These are phyloP conservation scores for Chloroclystis v-ata DNA, from an alignment of 2,888 invertebrate genomes.

Conservation along the genomic window DNA sequence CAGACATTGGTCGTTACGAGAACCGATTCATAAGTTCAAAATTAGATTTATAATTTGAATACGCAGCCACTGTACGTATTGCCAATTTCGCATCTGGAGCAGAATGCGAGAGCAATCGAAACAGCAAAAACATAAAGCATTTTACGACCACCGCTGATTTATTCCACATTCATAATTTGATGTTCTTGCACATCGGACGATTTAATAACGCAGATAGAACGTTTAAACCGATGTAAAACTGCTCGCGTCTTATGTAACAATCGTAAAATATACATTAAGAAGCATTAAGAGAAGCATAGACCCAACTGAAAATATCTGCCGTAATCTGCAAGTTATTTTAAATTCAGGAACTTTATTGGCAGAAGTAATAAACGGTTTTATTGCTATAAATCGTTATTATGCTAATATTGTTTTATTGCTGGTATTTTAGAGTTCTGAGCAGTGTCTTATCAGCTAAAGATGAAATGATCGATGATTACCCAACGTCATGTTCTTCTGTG, in stretches of 20 bases:
- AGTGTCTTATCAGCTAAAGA: constrained; percentile 53
- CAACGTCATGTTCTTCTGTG: constrained; percentile 29
- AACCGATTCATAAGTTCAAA: neutral
- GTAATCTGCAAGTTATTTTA: constrained; percentile 73
- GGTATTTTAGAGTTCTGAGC: constrained; percentile 53
- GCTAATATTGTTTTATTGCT: constrained; percentile 67
- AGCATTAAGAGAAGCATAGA: constrained; percentile 67
- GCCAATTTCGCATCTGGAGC: constrained; percentile 62
- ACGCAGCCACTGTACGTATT: constrained; percentile 47
- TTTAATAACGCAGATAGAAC: constrained; percentile 76
- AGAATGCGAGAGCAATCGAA: constrained; percentile 66
- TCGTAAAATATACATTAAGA: constrained; percentile 77
- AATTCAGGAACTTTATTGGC: constrained; percentile 69
- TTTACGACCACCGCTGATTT: constrained; percentile 76
- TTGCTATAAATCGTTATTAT: constrained; percentile 70
- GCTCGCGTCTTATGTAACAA: constrained; percentile 73
- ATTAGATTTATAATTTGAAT: constrained; percentile 41
- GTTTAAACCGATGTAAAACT: constrained; percentile 72
- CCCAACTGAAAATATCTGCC: constrained; percentile 56
- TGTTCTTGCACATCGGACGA: constrained; percentile 73
- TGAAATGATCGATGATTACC: constrained; percentile 42
- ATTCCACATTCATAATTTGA: constrained; percentile 76
- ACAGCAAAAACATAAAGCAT: constrained; percentile 73
- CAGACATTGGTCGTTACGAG: constrained; percentile 1
- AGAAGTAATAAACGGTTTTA: constrained; percentile 69